These are phyloP conservation scores for Battus philenor DNA, from an alignment of 1,140 invertebrate species.

Conservation along the genomic window DNA sequence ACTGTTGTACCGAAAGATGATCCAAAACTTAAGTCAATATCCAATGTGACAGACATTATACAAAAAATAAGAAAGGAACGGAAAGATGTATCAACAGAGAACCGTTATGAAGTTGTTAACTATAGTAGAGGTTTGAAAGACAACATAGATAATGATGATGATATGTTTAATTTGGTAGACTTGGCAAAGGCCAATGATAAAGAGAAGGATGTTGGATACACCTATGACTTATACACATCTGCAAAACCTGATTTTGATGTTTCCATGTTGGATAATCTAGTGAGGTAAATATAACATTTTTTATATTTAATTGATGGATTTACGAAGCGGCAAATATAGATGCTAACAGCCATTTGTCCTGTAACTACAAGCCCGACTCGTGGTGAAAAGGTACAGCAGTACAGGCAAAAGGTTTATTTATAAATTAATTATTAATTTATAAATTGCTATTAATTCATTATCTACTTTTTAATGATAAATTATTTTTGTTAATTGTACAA, in stretches of 20 bases:
- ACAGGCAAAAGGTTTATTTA: slow-evolving; percentile 6
- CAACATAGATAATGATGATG: slow-evolving; percentile 29
- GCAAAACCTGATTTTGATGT: slow-evolving; percentile 74
- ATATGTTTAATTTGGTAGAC: slow-evolving; percentile 59
- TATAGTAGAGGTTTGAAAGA: slow-evolving; percentile 63
- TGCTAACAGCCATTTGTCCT: no score
- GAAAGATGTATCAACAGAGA: slow-evolving; percentile 56
- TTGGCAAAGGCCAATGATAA: slow-evolving; percentile 41
- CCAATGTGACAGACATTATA: slow-evolving; percentile 60
- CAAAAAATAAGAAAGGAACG: slow-evolving; percentile 66
- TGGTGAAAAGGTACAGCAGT: no score
- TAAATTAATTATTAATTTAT: not conserved
- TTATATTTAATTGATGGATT: no score
- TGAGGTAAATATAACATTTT: slow-evolving; percentile 60
- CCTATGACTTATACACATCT: slow-evolving; percentile 76
- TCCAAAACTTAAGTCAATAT: slow-evolving; percentile 33
- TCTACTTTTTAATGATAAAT: no score
- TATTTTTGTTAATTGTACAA: no score
- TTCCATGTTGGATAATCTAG: slow-evolving; percentile 71
- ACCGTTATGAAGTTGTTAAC: slow-evolving; percentile 73
- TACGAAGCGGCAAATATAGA: no score
- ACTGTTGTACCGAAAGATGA: slow-evolving; percentile 37
- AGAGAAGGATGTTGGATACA: slow-evolving; percentile 57
- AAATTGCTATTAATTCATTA: not conserved
- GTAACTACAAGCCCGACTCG: no score